These are phyloP conservation scores for Propithecus perrieri DNA, from an alignment of 2,797 vertebrate genomes.

Conservation along the genomic window DNA sequence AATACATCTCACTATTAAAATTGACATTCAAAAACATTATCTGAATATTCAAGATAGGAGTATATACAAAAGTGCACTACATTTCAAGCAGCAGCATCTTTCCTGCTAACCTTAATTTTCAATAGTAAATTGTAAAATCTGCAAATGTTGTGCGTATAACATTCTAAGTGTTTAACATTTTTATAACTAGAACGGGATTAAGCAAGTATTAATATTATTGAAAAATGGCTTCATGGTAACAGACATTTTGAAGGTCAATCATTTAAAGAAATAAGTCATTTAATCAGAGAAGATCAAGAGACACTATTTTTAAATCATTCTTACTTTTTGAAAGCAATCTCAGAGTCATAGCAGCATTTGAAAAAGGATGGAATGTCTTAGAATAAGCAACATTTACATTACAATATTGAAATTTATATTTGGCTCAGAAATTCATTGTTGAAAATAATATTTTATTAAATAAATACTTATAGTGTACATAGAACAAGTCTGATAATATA, in stretches of 20 bases:
- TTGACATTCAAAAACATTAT: conserved; percentile 30
- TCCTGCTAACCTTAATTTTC: conserved; percentile 31
- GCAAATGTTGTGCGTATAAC: neutral
- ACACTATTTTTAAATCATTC: neutral
- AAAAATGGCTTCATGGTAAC: conserved; percentile 13
- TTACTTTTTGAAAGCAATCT: neutral
- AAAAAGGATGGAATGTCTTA: neutral
- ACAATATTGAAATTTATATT: neutral
- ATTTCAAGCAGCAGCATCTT: conserved; percentile 29
- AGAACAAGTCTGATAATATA: neutral
- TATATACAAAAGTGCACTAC: neutral
- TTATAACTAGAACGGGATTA: conserved; percentile 3
- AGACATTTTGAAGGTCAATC: neutral
- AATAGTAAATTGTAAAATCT: conserved; percentile 41
- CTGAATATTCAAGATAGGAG: conserved; percentile 38
- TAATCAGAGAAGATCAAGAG: conserved; percentile 28
- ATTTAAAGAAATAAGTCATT: neutral
- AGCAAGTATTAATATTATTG: conserved; percentile 26
- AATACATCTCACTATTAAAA: neutral
- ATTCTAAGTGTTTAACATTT: conserved; percentile 58
- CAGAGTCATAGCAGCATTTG: neutral
- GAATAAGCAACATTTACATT: neutral
- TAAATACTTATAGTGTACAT: neutral
- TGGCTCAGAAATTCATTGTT: neutral
- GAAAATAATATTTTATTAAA: conserved; percentile 13